phyloP scores from a whole-genome alignment of 2,797 vertebrate species.

The Pseudotriccus pelzelni region DNA sequence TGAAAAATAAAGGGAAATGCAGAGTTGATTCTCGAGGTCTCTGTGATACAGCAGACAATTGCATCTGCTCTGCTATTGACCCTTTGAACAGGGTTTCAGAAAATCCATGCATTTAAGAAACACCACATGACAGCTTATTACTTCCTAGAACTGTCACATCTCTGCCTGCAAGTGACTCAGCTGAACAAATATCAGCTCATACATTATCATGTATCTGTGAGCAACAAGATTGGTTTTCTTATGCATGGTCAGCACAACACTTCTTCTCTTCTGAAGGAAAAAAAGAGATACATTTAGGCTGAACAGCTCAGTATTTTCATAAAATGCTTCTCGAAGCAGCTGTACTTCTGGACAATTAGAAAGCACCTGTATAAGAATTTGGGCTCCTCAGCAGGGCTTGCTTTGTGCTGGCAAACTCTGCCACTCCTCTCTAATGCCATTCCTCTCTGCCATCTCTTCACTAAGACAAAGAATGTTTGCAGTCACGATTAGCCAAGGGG shows the following conservation, averaged over 20 bases:
- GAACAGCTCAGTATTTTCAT: background rate
- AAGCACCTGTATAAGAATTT: background rate
- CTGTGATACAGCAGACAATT: constrained; percentile 17
- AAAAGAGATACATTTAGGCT: background rate
- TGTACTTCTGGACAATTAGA: background rate
- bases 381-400: background rate
- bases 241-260: constrained; percentile 24
- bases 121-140: constrained; percentile 54
- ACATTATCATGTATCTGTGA: background rate
- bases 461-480: background rate
- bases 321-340: background rate
- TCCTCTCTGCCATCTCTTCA: background rate
- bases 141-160: constrained; percentile 39
- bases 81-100: constrained; percentile 35
- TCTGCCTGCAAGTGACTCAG: constrained; percentile 57
- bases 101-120: constrained; percentile 60
- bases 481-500: background rate
- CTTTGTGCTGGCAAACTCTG: background rate
- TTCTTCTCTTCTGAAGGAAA: background rate
- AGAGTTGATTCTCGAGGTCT: background rate
- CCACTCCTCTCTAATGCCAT: background rate
- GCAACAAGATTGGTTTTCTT: background rate
- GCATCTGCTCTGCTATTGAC: constrained; percentile 41
- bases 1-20: constrained; percentile 29
- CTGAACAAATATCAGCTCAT: background rate